Conservation (phyloP, 2,797 vertebrate species). For the Sebastes hubbsi region DNA sequence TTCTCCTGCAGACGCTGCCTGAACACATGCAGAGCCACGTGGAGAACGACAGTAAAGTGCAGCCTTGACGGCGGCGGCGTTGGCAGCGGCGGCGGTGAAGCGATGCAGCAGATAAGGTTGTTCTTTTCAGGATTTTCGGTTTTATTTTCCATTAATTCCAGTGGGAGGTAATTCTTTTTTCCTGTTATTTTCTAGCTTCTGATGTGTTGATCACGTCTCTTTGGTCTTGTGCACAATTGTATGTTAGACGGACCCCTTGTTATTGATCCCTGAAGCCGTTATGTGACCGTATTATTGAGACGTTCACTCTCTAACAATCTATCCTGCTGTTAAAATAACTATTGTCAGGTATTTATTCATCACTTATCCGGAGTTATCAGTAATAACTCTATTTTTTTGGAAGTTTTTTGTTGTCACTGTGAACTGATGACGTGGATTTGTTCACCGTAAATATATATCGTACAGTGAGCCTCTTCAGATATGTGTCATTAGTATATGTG, state of each 20-base stretch:
- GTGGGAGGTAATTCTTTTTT: not conserved
- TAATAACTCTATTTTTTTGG: not conserved
- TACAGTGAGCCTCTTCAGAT: not conserved
- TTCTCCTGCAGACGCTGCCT: constrained; percentile 83
- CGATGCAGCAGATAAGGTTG: not conserved
- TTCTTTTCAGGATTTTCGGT: not conserved
- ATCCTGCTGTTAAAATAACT: not conserved
- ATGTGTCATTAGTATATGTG: not conserved
- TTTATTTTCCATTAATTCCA: not conserved
- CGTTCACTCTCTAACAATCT: not conserved
- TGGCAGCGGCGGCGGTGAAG: not conserved
- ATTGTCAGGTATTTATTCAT: not conserved
- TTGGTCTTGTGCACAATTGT: not conserved
- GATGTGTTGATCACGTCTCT: not conserved
- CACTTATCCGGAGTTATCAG: not conserved
- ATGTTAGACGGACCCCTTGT: too few relatives aligned
- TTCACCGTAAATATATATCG: not conserved
- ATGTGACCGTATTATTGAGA: not conserved
- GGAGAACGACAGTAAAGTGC: constrained; percentile 85
- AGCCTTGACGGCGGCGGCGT: constrained; percentile 37
- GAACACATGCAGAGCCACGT: constrained; percentile 91
- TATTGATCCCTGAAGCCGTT: not conserved
- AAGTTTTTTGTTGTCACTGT: not conserved
- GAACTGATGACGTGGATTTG: not conserved
- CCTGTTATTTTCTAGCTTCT: not conserved